A percentile compares a stretch with the other conserved stretches of the same genome.
phyloP scores from a whole-genome alignment of 2,113 vertebrate species.

The Limnothrissa miodon region DNA sequence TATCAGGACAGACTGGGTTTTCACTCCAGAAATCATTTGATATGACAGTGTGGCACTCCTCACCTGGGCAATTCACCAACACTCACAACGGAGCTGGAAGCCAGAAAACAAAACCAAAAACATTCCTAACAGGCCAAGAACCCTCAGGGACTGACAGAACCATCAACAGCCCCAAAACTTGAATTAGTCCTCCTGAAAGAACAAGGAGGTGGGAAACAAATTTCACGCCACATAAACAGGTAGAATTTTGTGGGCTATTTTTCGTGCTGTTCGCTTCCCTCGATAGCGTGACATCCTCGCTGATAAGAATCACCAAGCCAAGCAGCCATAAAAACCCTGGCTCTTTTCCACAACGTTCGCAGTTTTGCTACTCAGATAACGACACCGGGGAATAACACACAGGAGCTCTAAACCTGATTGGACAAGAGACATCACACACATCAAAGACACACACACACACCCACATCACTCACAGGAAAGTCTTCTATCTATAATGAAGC shows the following conservation, averaged over 20 bases:
- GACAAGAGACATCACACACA: neutral
- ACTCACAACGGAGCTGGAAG: neutral
- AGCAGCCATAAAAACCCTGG: constrained; percentile 17
- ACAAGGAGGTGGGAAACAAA: neutral
- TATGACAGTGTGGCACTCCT: neutral
- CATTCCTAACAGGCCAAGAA: neutral
- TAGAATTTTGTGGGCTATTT: neutral
- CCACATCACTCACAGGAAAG: constrained; percentile 13
- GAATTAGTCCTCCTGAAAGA: neutral
- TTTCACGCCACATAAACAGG: neutral
- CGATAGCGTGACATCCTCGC: neutral
- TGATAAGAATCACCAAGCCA: constrained; percentile 39
- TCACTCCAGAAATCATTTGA: neutral
- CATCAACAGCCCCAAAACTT: neutral
- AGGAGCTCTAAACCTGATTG: constrained; percentile 7
- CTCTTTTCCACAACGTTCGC: constrained; percentile 33
- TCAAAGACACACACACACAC: constrained; percentile 13
- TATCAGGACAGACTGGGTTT: neutral
- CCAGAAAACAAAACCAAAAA: neutral
- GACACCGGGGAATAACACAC: neutral
- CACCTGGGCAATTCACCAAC: neutral
- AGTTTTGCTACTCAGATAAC: constrained; percentile 34
- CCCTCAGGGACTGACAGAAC: neutral
- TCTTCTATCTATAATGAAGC: constrained; percentile 11
- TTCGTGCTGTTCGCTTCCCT: neutral